Evolutionary conservation across 2,113 vertebrate genomes (phyloP), one percentile per base, ranked within the genome.

Genomic region (Madoqua kirkii): DNA sequence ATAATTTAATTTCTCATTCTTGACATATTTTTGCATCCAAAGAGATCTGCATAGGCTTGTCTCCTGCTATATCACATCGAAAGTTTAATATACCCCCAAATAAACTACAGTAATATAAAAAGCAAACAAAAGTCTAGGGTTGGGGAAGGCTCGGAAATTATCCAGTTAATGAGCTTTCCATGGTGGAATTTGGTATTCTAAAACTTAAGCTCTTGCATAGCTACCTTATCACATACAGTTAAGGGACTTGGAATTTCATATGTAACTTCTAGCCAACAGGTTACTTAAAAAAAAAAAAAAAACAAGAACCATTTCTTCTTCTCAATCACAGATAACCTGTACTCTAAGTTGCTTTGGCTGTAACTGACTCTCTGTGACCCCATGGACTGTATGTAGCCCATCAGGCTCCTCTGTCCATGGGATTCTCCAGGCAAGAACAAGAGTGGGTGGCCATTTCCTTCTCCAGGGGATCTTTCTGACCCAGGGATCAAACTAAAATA

Each of bases 1-100:
- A 93, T 89, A 50, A 90, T 64, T 89, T 95, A 79, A 89, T 74
- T 84, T 86, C 67, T 86, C 45, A 91, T 83, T 87, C n/a, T 55
- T 81, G 45, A 78, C 23, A 87, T 71, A 92, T 71, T 67, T 27
- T 62, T 91, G 79, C 31, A 95, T 74, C 67, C 81, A 17, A 93
- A 93, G 48, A 83, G 31, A 71, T 36, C 45, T 91, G 10, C 36
- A 60, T 31, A 82, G 81, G 50, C 43, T 93, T 13, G 25, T 78
- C 45, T 74, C 36, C 60, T 91, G 71, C 33, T 64, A 62, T 3
- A n/a, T 45, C 45, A 3, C 29, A 48, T 36, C 76, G 25, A 83
- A 54, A 92, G 52, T 87, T 82, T 45, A 91, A 83, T 59, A 87
- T 13, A 92, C 4, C 55, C 45, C 36, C 3, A 86, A 76, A 86